These are phyloP conservation scores for Glareola pratincola DNA, from an alignment of 2,113 vertebrate genomes.

Conservation along the genomic window DNA sequence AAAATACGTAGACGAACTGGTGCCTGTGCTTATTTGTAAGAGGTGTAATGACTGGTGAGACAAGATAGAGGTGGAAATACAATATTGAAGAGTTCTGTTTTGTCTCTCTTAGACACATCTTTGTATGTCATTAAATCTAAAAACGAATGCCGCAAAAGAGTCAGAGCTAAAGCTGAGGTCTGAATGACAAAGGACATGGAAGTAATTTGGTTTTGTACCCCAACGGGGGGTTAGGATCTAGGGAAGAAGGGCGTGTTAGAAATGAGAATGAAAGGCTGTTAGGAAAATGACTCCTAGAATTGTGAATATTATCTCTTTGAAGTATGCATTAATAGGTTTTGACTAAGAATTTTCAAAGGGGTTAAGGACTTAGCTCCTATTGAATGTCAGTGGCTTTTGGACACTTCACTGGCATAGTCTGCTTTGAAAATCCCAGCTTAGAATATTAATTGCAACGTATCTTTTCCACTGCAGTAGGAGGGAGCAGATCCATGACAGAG, in stretches of 20 bases:
- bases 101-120: background rate
- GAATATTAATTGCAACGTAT: slow-evolving; percentile 21
- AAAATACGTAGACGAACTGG: background rate
- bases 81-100: background rate
- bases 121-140: background rate
- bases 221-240: background rate
- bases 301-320: slow-evolving; percentile 41
- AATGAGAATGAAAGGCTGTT: background rate
- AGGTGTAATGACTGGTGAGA: background rate
- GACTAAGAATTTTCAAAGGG: slow-evolving; percentile 35
- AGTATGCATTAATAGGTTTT: slow-evolving; percentile 2
- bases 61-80: background rate
- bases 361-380: background rate
- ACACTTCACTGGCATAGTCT: background rate
- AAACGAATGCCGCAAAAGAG: background rate
- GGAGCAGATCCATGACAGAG: background rate
- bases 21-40: background rate
- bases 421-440: slow-evolving; percentile 32
- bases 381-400: slow-evolving; percentile 21
- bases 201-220: background rate
- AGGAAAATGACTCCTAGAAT: slow-evolving; percentile 29
- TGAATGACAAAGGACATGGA: background rate
- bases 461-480: background rate
- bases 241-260: background rate
- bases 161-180: background rate